phyloP scores from a whole-genome alignment of 2,797 vertebrate genomes.

The Dipus sagitta region DNA sequence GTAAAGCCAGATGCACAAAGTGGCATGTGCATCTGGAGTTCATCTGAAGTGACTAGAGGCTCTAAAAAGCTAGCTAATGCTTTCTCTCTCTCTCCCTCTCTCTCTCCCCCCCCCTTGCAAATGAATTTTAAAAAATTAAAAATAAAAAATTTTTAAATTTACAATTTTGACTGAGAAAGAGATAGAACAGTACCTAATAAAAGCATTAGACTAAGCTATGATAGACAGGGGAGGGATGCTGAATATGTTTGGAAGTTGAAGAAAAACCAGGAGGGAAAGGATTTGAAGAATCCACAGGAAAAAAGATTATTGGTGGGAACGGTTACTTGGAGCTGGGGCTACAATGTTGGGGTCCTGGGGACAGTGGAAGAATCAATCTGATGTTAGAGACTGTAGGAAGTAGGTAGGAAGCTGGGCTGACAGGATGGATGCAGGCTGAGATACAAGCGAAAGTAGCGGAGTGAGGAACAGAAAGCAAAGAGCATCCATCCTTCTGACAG shows the following conservation, averaged over 20 bases:
- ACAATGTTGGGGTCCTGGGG: not conserved
- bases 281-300: not conserved
- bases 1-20: no score
- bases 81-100: no score
- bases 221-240: not conserved
- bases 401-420: not conserved
- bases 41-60: no score
- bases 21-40: no score
- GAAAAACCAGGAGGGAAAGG: not conserved
- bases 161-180: no score
- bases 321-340: not conserved
- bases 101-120: no score
- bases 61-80: no score
- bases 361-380: not conserved
- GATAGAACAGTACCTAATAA: not conserved
- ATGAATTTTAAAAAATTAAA: no score
- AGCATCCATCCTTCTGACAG: not conserved
- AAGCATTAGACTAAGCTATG: not conserved
- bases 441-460: not conserved
- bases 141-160: no score
- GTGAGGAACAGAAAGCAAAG: not conserved
- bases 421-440: not conserved
- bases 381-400: not conserved
- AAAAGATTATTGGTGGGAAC: not conserved
- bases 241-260: constrained; percentile 9